Evolutionary conservation across 2,113 vertebrate species (phyloP).

Genomic region (Cyanoderma ruficeps): DNA sequence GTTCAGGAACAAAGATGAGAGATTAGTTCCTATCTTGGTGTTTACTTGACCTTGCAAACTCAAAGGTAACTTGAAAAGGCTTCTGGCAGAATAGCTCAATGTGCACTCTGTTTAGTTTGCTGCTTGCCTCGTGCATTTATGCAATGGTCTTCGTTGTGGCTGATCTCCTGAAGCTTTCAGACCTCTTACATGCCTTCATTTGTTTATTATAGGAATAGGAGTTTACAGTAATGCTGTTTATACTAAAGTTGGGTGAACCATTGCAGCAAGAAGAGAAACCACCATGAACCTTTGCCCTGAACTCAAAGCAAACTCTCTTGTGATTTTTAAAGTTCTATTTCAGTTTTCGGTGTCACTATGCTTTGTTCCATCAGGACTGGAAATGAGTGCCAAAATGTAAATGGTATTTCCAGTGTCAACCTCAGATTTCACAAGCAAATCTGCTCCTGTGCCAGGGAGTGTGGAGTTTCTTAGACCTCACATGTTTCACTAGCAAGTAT

Average conservation of each 20-base stretch:
- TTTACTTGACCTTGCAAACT: background rate
- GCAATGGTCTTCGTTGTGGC: background rate
- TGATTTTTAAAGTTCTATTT: constrained; percentile 26
- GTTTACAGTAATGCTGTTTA: constrained; percentile 51
- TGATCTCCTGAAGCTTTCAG: constrained; percentile 8
- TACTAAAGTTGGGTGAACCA: constrained; percentile 8
- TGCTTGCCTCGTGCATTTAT: background rate
- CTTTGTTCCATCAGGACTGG: constrained; percentile 5
- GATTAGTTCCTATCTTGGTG: background rate
- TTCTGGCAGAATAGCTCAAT: background rate
- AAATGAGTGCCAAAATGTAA: constrained; percentile 31
- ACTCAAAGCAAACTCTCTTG: background rate
- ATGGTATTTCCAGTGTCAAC: constrained; percentile 9
- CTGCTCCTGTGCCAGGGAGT: background rate
- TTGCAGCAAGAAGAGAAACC: background rate
- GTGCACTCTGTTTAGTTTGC: background rate
- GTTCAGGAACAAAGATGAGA: background rate
- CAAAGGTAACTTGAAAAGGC: background rate
- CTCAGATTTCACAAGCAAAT: constrained; percentile 5
- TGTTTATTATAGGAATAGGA: constrained; percentile 17
- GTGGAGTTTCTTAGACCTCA: constrained; percentile 14
- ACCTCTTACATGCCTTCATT: background rate
- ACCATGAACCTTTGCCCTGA: constrained; percentile 28
- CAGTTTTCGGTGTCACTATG: constrained; percentile 14
- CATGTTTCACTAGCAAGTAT: background rate